Evolutionary conservation across 2,888 invertebrate genomes (phyloP), one percentile per base, ranked within the genome.

Genomic region (Orchestes rusci): DNA sequence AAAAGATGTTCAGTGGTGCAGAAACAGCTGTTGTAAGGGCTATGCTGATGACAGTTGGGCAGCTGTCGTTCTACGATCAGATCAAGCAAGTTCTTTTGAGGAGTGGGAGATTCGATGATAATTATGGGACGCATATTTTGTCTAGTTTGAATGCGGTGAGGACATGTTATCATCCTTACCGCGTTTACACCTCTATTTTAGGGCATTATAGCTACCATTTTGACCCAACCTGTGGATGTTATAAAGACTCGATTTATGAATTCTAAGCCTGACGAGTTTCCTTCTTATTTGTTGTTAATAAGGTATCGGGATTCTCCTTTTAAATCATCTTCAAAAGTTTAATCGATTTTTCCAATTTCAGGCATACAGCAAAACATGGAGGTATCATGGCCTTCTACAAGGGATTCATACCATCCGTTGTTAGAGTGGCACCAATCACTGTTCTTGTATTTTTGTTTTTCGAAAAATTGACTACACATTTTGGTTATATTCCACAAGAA

Each of bases 181-280:
- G 7, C 27, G 23, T 34, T 29, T 20, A 28, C 23, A 12, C 10
- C 17, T 33, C 35, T 13, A 36, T 55, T 57, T 41, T 43, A 92
- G 91, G 93, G 91, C 43, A 85, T 78, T 16, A 79, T 89, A 51
- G 92, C 93, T 2, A 92, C 92, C 31, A 82, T 90, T 16, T 68
- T 97, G 56, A 96, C 96, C 0, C 95, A 96, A 69, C 99, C 97
- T 2, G 73, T 97, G 53, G 96, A 96, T 70, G 97, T 97, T 7
- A 73, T 99, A 50, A 99, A 99, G 70, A 99, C 97, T 1, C 75
- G 97, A 55, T 82, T 91, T 48, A 97, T 97, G 97, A 97, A 96
- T 69, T 91, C 96, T 2, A 84, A 85, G 58, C 89, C 90, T 1
- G 94, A 93, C 19, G 89, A 92, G 70, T 90, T 85, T 60, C 79